Percentiles rank a stretch among this genome's conserved stretches.
phyloP scores from a whole-genome alignment of 2,113 vertebrate species.

The Bubo scandiacus region DNA sequence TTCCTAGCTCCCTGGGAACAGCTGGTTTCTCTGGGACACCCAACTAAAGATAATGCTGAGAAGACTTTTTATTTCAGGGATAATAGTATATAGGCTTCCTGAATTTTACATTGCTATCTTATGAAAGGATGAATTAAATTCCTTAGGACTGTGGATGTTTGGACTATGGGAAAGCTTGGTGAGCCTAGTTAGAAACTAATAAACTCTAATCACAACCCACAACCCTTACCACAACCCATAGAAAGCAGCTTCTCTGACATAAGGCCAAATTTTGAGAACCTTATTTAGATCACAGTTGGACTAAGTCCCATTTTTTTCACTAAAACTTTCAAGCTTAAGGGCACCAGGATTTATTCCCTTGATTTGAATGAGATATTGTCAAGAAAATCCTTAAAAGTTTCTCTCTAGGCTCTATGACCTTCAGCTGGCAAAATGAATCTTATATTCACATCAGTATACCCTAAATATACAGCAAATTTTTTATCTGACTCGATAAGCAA shows the following conservation, averaged over 20 bases:
- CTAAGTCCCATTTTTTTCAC: neutral
- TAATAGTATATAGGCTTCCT: neutral
- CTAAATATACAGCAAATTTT: neutral
- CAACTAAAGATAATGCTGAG: neutral
- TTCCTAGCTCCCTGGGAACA: neutral
- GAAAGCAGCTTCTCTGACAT: neutral
- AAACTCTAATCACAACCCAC: neutral
- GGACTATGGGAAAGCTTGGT: neutral
- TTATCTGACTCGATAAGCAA: neutral
- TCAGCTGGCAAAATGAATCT: neutral
- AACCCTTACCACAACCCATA: neutral
- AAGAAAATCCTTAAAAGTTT: neutral
- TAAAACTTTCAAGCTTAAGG: neutral
- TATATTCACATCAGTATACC: neutral
- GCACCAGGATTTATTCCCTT: neutral
- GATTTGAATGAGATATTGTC: neutral
- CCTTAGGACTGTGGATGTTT: neutral
- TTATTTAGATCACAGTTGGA: neutral
- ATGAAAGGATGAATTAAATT: constrained; percentile 5
- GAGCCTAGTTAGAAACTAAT: neutral
- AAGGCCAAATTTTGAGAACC: neutral
- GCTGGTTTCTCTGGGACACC: neutral
- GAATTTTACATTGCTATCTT: neutral
- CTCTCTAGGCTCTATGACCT: neutral
- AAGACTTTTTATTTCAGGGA: neutral